phyloP scores from a whole-genome alignment of 1,140 invertebrate genomes.

The Triops longicaudatus region DNA sequence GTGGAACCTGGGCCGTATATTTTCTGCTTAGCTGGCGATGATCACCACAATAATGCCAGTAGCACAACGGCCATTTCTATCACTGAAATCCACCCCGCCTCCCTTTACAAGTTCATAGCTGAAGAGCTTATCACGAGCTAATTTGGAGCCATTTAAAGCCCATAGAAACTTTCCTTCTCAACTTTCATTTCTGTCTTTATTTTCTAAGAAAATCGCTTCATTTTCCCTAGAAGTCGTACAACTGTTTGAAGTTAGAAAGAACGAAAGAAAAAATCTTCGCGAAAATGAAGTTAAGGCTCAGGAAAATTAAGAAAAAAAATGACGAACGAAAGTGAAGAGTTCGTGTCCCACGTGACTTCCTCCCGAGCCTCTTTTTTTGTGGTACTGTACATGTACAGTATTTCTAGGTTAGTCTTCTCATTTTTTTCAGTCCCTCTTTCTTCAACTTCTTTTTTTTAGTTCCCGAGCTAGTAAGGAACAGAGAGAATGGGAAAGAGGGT shows the following conservation, averaged over 20 bases:
- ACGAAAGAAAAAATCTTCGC: neutral
- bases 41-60: conserved; percentile 9
- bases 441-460: neutral
- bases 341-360: conserved; percentile 9
- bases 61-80: neutral
- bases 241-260: neutral
- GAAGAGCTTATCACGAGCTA: neutral
- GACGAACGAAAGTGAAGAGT: neutral
- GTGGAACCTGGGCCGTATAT: neutral
- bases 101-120: neutral
- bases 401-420: neutral
- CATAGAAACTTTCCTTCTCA: neutral
- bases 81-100: neutral
- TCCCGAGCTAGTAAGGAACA: neutral
- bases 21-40: neutral
- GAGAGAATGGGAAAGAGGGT: neutral
- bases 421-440: neutral
- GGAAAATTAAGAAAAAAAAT: neutral
- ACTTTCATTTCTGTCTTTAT: no score
- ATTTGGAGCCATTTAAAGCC: neutral
- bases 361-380: neutral
- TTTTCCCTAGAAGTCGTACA: neutral
- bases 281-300: neutral
- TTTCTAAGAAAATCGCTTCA: neutral
- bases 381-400: neutral